A percentile compares a stretch with the other conserved stretches of the same genome.
Conservation (phyloP, 2,113 vertebrate species). For the Falcunculus frontatus region DNA sequence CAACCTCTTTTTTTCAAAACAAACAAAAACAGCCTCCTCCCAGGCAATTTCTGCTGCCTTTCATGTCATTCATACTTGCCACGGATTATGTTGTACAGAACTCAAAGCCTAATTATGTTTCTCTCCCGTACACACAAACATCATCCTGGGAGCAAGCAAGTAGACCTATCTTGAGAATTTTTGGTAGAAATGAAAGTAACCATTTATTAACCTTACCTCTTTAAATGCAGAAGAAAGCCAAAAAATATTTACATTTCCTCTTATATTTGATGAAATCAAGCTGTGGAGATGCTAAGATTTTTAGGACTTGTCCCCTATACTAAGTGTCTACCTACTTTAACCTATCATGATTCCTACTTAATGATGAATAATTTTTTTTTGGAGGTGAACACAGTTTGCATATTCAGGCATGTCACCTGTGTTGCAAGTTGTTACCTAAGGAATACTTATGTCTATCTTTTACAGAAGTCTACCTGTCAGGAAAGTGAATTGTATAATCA, state of each 20-base stretch:
- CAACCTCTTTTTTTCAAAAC: constrained; percentile 55
- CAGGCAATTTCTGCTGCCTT: constrained; percentile 60
- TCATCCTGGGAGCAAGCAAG: constrained; percentile 37
- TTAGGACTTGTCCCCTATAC: neutral
- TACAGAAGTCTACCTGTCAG: neutral
- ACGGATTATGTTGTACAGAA: constrained; percentile 58
- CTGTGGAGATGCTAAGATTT: neutral
- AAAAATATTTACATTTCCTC: neutral
- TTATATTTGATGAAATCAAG: neutral
- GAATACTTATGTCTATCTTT: neutral
- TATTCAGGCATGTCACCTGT: neutral
- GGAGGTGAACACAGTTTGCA: neutral
- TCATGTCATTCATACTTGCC: constrained; percentile 58
- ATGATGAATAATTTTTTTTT: neutral
- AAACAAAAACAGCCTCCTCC: constrained; percentile 61
- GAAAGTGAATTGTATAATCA: neutral
- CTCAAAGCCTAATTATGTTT: constrained; percentile 57
- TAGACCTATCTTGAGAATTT: neutral
- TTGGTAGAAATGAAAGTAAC: neutral
- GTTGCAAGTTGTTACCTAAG: neutral
- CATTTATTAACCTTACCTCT: neutral
- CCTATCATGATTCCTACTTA: neutral
- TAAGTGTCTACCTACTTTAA: neutral
- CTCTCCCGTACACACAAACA: constrained; percentile 5
- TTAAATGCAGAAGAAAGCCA: neutral